These are phyloP conservation scores for Enteromius thamalakanensis DNA, from an alignment of 2,797 vertebrate species.

Conservation along the genomic window DNA sequence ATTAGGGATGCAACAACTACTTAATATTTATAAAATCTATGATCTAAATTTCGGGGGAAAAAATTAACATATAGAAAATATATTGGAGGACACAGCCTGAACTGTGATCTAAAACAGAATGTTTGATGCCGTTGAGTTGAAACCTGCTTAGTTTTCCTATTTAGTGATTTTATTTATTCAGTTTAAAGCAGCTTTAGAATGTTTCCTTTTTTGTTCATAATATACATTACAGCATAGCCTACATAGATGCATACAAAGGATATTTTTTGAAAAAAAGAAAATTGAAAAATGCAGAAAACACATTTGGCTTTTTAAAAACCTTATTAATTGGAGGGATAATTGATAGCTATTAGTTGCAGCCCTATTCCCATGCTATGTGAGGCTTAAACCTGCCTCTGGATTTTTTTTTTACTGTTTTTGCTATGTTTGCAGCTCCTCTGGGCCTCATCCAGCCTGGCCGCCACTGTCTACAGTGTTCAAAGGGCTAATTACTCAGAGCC, in stretches of 20 bases:
- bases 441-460: slow-evolving; percentile 53
- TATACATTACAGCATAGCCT: neutral
- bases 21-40: neutral
- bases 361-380: neutral
- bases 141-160: neutral
- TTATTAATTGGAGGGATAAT: neutral
- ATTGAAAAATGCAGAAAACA: neutral
- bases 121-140: neutral
- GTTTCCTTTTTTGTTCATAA: neutral
- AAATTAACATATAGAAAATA: neutral
- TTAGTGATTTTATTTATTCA: neutral
- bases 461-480: slow-evolving; percentile 60
- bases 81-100: neutral
- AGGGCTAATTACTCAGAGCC: slow-evolving; percentile 71
- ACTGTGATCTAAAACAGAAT: neutral
- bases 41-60: too few relatives aligned
- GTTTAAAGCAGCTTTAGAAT: neutral
- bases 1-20: neutral
- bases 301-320: neutral
- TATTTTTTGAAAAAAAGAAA: neutral
- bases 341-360: neutral
- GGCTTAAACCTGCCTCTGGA: neutral
- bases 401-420: slow-evolving; percentile 16
- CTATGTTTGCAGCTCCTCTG: slow-evolving; percentile 42
- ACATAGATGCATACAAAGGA: neutral